Percentiles rank a stretch among this genome's conserved stretches.
These are phyloP conservation scores for Trachymyrmex cornetzi DNA, from an alignment of 1,140 invertebrate genomes.

Conservation along the genomic window DNA sequence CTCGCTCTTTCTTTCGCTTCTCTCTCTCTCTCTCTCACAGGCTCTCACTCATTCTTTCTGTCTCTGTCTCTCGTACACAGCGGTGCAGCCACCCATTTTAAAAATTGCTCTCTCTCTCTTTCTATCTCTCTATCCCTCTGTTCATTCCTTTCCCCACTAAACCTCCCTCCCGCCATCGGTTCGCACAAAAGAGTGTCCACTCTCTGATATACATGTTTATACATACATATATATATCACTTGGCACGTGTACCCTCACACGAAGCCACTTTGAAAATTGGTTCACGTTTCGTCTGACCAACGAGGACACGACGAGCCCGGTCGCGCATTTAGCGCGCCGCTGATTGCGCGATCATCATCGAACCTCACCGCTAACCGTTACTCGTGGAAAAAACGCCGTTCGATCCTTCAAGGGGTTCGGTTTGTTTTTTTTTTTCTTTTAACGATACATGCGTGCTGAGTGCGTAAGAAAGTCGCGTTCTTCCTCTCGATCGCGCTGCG, in stretches of 20 bases:
- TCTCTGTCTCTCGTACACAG: slow-evolving; percentile 30
- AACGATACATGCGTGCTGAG: neutral
- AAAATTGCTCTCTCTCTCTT: slow-evolving; percentile 51
- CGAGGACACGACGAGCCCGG: slow-evolving; percentile 84
- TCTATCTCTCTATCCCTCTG: neutral
- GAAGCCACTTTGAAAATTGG: slow-evolving; percentile 80
- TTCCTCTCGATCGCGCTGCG: too few species aligned
- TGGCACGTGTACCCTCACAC: slow-evolving; percentile 82
- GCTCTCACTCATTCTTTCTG: slow-evolving; percentile 16
- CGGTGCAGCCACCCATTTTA: slow-evolving; percentile 40
- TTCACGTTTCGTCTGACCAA: slow-evolving; percentile 80
- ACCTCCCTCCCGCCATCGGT: slow-evolving; percentile 53
- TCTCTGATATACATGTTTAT: slow-evolving; percentile 78
- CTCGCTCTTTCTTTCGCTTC: neutral
- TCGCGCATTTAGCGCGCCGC: slow-evolving; percentile 55
- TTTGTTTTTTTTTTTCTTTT: neutral
- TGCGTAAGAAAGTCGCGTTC: slow-evolving; percentile 1
- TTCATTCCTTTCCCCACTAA: neutral
- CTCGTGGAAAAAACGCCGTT: neutral
- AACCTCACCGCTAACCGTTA: neutral
- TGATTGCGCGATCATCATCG: slow-evolving; percentile 55
- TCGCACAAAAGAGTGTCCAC: slow-evolving; percentile 74
- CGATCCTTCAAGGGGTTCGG: slow-evolving; percentile 9
- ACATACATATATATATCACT: slow-evolving; percentile 81
- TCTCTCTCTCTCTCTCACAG: neutral